Evolutionary conservation across 2,113 vertebrate genomes (phyloP).

Genomic region (Nyctibius bracteatus): DNA sequence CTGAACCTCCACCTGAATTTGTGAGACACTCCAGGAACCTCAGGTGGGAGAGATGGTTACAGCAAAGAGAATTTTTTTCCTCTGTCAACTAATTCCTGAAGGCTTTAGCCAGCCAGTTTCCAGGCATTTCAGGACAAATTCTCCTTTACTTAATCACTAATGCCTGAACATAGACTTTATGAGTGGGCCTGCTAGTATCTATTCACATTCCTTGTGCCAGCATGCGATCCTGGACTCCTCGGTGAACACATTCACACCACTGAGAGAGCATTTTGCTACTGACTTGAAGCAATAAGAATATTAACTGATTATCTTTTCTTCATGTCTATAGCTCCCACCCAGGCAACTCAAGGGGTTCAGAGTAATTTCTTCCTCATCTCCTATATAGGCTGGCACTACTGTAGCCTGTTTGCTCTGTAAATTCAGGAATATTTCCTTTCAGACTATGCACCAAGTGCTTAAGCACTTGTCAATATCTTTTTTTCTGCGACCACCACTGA

Average conservation of each 20-base stretch:
- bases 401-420: background rate
- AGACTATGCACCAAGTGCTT: background rate
- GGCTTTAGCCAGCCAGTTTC: background rate
- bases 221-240: background rate
- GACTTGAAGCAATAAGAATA: background rate
- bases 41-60: background rate
- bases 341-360: background rate
- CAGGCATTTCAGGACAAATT: background rate
- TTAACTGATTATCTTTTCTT: background rate
- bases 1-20: fast-evolving
- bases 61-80: background rate
- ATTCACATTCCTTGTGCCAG: background rate
- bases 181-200: background rate
- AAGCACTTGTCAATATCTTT: background rate
- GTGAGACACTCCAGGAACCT: fast-evolving
- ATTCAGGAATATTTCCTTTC: background rate
- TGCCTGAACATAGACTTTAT: background rate
- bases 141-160: background rate
- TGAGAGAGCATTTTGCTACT: background rate
- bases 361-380: background rate
- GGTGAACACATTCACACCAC: background rate
- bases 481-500: fast-evolving
- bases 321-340: background rate
- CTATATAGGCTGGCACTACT: background rate
- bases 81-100: background rate